Evolutionary conservation across 2,113 vertebrate genomes (phyloP), one percentile per base, ranked within the genome.

Genomic region (Heterocephalus glaber): DNA sequence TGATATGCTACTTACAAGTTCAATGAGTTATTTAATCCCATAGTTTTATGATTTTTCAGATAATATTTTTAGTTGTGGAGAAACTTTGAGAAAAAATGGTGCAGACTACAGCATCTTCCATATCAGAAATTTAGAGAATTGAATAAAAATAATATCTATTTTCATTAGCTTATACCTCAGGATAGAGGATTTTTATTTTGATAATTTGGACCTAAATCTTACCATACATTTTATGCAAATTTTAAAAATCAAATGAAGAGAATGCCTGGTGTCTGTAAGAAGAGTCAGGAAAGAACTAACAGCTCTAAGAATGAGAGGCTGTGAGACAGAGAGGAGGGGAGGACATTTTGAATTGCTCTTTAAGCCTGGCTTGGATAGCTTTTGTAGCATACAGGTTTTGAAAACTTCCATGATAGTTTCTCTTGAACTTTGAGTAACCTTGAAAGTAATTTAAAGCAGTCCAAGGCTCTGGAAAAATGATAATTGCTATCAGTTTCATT

Each of bases 171-270:
- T 84, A 49, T 70, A 65, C 38, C 81, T 94, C 60, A 95, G 86
- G 85, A 92, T 80, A 92, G n/a, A 96, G 58, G 68, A 92, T 90
- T 96, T 98, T 85, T 66, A 88, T 96, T 95, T 92, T 66, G 47
- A 61, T 95, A 90, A 96, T 88, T 92, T 96, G 63, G 88, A 95
- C 41, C 33, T 95, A 83, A 86, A 90, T 88, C 89, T 97, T 90
- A 83, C 49, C 26, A 28, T 38, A 72, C 82, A 88, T 94, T 68
- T 70, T 87, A 92, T 85, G 79, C 44, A 93, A 85, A 85, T 20
- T 17, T 80, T 80, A 90, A 68, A 94, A 83, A 94, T 76, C 63
- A 82, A 77, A 80, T 30, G 38, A 72, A 60, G 74, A 89, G 14
- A 17, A 28, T 77, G 30, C 22, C 79, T 94, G 76, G 68, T 28